phyloP scores from a whole-genome alignment of 2,113 vertebrate genomes.

The Tauraco erythrolophus region DNA sequence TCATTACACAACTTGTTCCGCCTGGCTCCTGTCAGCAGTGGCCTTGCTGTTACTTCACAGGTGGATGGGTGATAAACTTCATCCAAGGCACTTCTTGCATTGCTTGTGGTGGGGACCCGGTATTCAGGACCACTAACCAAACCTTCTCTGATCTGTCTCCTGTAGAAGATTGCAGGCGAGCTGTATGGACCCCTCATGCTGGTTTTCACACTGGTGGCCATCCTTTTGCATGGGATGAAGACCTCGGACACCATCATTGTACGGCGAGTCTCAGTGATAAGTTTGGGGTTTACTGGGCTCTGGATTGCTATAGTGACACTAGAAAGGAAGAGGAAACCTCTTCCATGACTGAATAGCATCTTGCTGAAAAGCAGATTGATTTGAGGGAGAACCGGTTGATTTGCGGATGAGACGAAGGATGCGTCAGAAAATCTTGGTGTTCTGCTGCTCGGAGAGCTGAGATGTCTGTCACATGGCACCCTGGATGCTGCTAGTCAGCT shows the following conservation, averaged over 20 bases:
- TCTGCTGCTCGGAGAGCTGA: neutral
- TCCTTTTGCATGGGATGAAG: conserved; percentile 98
- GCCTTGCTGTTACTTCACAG: neutral
- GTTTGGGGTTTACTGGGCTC: neutral
- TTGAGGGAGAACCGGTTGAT: neutral
- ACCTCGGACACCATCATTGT: conserved; percentile 96
- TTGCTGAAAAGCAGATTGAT: neutral
- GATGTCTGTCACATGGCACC: neutral
- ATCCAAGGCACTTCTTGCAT: neutral
- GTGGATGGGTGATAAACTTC: neutral
- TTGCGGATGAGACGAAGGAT: neutral
- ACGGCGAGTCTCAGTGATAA: conserved; percentile 38
- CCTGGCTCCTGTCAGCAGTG: neutral
- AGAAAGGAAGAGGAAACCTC: neutral
- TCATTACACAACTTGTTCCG: neutral
- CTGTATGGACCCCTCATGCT: conserved; percentile 98
- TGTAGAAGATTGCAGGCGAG: conserved; percentile 94
- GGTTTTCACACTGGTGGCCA: conserved; percentile 96
- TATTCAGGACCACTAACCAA: neutral
- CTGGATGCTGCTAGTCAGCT: neutral
- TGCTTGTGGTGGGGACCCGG: rapidly evolving
- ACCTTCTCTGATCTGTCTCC: neutral
- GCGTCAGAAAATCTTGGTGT: neutral
- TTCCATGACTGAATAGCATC: neutral
- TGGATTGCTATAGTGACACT: neutral